Evolutionary conservation across 53 echinoderm and acorn worm genomes (phyloP), one percentile per base, ranked within the genome.

Genomic region (Patiria pectinifera): DNA sequence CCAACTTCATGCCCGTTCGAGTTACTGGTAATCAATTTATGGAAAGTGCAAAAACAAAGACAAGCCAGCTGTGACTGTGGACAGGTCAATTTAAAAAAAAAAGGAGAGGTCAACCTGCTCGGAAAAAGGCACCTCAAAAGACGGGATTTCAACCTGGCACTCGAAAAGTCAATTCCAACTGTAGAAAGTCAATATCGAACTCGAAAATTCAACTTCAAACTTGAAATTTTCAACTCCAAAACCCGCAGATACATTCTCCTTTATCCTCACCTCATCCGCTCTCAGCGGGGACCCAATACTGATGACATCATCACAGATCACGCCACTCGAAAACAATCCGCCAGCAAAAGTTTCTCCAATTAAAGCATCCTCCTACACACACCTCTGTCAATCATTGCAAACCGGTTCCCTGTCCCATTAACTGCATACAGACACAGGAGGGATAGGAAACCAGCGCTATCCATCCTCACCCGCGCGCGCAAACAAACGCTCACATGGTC

Each of bases 281-380:
- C 4, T 81, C 81, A 81, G 45, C 21, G 15, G 48, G 18, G 24
- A 19, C 6, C 48, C 22, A 18, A 15, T 3, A 59, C 59, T 21
- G 78, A 78, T 61, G 43, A 61, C 58, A 71, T 49, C 89, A 59
- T 62, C 78, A 78, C 79, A 78, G 60, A 89, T 89, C 79, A 21
- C 79, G 89, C 89, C 89, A 89, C 62, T 62, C 71, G 21, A 74
- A 45, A 86, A 74, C 71, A 62, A 9, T 24, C 66, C 66, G 3
- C 4, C 12, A 18, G 14, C 3, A 18, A 18, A 66, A 66, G 66
- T 3, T 66, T 6, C 35, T 14, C 35, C 12, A 66, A 11, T 18
- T 11, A 23, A 23, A 76, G 11, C 76, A 76, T 53, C 8, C 53
- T 53, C 8, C 61, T 35, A 2, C 69, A 16, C 46, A 6, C 21